Evolutionary conservation across 2,888 invertebrate genomes (phyloP), one percentile per base, ranked within the genome.

Genomic region (Acrocyrtus sp.): DNA sequence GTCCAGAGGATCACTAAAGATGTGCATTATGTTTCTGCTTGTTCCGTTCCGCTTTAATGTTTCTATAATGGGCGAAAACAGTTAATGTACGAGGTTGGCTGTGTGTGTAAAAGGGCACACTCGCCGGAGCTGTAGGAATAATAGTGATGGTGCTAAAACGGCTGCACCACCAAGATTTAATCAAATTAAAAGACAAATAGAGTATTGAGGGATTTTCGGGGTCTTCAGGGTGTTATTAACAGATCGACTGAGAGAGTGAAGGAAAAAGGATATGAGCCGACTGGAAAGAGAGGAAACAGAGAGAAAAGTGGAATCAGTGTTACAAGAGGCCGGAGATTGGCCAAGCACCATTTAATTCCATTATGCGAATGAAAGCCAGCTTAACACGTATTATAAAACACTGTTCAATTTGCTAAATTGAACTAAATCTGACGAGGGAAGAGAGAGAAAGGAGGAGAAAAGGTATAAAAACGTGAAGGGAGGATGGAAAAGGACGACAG

Each of bases 271-370:
- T 39, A 10, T 6, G 6, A 12, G 8, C 12, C 12, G n/a, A 45
- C 45, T 45, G n/a, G 5, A 45, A n/a, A n/a, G n/a, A n/a, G n/a
- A n/a, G n/a, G n/a, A n/a, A n/a, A n/a, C n/a, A n/a, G 24, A 47
- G 39, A 53, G 51, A 54, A 10, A 57, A 21, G n/a, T 76, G 74
- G 75, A 79, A 74, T 77, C 77, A 79, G 72, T 78, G 76, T 66
- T 76, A 73, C 72, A 78, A 56, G 75, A 76, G 76, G 75, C 75
- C 74, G 51, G 73, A 77, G 77, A 78, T 80, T 75, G 76, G 78
- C 76, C 81, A 81, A 81, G 81, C 74, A 79, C 78, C 81, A 81
- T 81, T 81, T 81, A 81, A 81, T 81, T 81, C 81, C 81, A 81
- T 81, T 81, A 81, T 77, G 78, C 74, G 81, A 80, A 81, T 81